phyloP scores from a whole-genome alignment of 2,797 vertebrate species.

The Acridotheres tristis region DNA sequence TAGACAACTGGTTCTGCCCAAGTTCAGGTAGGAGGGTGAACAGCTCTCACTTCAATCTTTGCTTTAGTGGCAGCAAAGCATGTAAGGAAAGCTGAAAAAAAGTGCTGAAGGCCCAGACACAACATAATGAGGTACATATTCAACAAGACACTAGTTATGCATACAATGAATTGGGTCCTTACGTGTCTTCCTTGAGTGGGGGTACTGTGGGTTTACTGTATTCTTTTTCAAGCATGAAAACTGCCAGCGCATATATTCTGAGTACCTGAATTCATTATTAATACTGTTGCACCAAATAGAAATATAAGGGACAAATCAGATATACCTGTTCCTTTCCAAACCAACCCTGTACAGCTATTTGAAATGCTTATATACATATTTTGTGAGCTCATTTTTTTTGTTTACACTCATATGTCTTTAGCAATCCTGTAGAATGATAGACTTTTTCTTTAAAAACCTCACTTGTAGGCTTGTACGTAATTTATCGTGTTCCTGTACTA shows the following conservation, averaged over 20 bases:
- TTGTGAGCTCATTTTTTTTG: neutral
- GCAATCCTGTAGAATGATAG: neutral
- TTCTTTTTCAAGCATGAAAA: neutral
- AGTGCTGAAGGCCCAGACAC: neutral
- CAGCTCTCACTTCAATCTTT: neutral
- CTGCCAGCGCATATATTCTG: neutral
- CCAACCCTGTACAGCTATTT: neutral
- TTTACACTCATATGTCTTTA: neutral
- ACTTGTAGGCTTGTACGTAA: neutral
- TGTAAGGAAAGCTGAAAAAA: neutral
- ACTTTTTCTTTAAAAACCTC: slow-evolving; percentile 9
- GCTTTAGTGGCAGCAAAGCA: neutral
- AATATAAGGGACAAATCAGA: neutral
- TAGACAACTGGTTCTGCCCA: neutral
- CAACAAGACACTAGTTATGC: neutral
- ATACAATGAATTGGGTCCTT: neutral
- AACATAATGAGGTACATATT: neutral
- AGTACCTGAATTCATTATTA: neutral
- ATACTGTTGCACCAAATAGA: neutral
- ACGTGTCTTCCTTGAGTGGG: neutral
- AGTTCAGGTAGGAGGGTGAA: neutral
- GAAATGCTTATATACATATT: neutral
- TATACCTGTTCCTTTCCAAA: neutral
- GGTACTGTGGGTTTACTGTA: neutral
- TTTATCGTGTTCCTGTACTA: slow-evolving; percentile 20